Evolutionary conservation across 2,113 vertebrate species (phyloP).

Genomic region (Syngnathus floridae): DNA sequence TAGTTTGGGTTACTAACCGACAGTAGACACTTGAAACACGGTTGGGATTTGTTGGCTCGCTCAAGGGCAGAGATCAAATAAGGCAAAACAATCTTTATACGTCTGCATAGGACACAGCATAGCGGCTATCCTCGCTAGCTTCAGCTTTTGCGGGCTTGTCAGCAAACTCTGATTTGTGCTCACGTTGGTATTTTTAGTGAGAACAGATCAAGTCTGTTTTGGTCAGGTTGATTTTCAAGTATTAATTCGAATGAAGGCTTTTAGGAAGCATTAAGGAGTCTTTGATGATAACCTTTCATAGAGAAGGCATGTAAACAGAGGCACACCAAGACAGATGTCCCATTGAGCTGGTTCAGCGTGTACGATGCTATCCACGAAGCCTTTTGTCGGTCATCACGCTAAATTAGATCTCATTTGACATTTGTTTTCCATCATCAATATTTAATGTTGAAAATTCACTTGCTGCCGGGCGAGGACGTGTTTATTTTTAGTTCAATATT

Average conservation of each 20-base stretch:
- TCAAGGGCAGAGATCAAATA: no score
- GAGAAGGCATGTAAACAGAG: conserved; percentile 20
- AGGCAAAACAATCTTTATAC: no score
- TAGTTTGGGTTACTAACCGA: background rate
- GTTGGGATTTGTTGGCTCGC: background rate
- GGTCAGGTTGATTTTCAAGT: conserved; percentile 19
- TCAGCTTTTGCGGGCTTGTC: background rate
- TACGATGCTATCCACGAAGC: conserved; percentile 45
- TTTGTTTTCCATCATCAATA: conserved; percentile 65
- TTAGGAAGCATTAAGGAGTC: conserved; percentile 39
- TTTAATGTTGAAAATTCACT: conserved; percentile 58
- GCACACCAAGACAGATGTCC: conserved; percentile 42
- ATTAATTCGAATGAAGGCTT: conserved; percentile 33
- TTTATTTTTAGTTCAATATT: conserved; percentile 70
- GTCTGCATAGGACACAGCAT: no score
- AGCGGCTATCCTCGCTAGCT: background rate
- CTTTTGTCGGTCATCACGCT: conserved; percentile 47
- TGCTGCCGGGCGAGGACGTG: conserved; percentile 25
- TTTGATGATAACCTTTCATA: conserved; percentile 63
- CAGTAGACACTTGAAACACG: background rate
- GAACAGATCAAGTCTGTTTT: conserved; percentile 16
- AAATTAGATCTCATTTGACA: conserved; percentile 69
- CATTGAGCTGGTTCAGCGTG: conserved; percentile 32
- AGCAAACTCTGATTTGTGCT: background rate
- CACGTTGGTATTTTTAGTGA: background rate